Evolutionary conservation across 2,888 invertebrate genomes (phyloP).

Genomic region (Volucella inflata): DNA sequence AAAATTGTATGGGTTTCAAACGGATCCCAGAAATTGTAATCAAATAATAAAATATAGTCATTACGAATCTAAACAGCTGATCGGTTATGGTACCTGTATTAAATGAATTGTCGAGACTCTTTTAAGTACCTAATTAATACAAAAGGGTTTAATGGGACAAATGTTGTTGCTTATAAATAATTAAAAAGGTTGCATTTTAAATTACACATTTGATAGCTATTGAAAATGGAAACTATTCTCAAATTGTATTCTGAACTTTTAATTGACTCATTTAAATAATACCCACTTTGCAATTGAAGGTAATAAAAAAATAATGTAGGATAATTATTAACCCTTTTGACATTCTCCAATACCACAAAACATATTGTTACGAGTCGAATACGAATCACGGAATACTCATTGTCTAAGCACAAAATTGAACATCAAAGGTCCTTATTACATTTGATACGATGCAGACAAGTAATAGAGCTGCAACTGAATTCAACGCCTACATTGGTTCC

Average conservation of each 20-base stretch:
- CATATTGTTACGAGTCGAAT: conserved; percentile 27
- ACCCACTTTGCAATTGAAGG: conserved; percentile 15
- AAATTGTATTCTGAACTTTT: conserved; percentile 26
- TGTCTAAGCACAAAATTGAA: conserved; percentile 14
- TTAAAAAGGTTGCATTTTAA: conserved; percentile 22
- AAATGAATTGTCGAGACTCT: neutral
- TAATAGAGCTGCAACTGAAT: conserved; percentile 17
- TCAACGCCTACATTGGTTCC: neutral
- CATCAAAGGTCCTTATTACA: neutral
- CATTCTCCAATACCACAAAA: neutral
- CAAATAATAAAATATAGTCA: no score
- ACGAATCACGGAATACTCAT: neutral
- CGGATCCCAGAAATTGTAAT: no score
- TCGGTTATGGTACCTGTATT: no score
- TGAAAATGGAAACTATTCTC: neutral
- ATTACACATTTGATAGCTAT: neutral
- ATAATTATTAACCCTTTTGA: conserved; percentile 51
- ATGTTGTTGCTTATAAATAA: conserved; percentile 3
- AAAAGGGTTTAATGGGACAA: neutral
- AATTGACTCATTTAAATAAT: conserved; percentile 68
- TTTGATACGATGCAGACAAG: neutral
- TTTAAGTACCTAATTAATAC: neutral
- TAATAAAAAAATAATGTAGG: conserved; percentile 42
- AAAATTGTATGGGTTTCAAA: no score
- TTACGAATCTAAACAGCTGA: no score